These are phyloP conservation scores for Dorcus hopei DNA, from an alignment of 2,888 invertebrate genomes.

Conservation along the genomic window DNA sequence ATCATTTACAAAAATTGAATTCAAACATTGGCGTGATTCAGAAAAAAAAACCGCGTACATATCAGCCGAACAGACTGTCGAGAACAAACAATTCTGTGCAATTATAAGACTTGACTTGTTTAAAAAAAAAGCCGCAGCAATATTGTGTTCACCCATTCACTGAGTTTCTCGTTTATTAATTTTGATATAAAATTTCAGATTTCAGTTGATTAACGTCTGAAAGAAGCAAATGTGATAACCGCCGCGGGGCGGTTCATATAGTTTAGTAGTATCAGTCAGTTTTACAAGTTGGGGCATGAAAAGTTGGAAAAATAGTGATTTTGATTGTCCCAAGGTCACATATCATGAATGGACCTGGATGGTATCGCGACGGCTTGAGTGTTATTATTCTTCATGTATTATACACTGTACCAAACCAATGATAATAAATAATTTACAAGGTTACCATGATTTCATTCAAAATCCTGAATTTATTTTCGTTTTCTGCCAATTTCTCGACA, in stretches of 20 bases:
- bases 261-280: conserved; percentile 7
- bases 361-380: conserved; percentile 36
- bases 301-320: neutral
- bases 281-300: conserved; percentile 18
- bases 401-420: conserved; percentile 47
- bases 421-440: conserved; percentile 44
- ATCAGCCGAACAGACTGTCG: too few relatives aligned
- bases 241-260: too few relatives aligned
- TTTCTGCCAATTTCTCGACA: too few relatives aligned
- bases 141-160: too few relatives aligned
- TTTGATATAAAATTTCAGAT: neutral
- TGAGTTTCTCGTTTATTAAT: too few relatives aligned
- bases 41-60: too few relatives aligned
- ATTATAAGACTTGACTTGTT: too few relatives aligned
- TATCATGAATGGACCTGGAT: conserved; percentile 27
- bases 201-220: too few relatives aligned
- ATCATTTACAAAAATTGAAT: neutral
- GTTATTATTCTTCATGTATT: conserved; percentile 45
- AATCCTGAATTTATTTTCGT: too few relatives aligned
- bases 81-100: too few relatives aligned
- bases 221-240: too few relatives aligned
- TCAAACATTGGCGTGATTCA: neutral
- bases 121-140: too few relatives aligned
- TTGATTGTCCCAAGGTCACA: conserved; percentile 23
- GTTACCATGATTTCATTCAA: conserved; percentile 21